Evolutionary conservation across 2,113 vertebrate species (phyloP).

Genomic region (Alosa alosa): DNA sequence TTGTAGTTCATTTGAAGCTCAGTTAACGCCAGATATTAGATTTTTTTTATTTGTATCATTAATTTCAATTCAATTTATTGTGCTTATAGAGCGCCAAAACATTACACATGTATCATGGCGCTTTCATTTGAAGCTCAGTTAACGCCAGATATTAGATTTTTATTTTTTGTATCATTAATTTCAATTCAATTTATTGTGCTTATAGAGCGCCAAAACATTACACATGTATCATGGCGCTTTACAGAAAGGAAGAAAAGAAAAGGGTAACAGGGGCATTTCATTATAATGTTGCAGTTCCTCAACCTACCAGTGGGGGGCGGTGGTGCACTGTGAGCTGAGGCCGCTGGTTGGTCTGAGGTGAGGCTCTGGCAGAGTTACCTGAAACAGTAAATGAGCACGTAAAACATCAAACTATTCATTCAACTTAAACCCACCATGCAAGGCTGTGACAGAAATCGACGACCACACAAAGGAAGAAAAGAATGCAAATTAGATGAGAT

Average conservation of each 20-base stretch:
- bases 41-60: neutral
- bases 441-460: neutral
- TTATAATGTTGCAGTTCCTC: slow-evolving; percentile 14
- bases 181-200: no score
- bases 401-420: neutral
- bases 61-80: no score
- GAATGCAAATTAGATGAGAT: no score
- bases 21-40: neutral
- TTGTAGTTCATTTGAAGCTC: neutral
- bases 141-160: neutral
- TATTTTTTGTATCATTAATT: no score
- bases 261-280: neutral
- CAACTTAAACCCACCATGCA: no score
- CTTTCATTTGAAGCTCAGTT: neutral
- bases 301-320: slow-evolving; percentile 65
- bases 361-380: slow-evolving; percentile 59
- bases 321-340: slow-evolving; percentile 64
- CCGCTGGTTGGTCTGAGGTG: slow-evolving; percentile 59
- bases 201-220: no score
- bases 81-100: no score
- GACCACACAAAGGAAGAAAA: neutral
- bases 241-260: no score
- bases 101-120: no score
- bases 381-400: neutral
- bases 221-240: no score